Conservation (phyloP, 2,888 invertebrate species). For the Perdita meconis region DNA sequence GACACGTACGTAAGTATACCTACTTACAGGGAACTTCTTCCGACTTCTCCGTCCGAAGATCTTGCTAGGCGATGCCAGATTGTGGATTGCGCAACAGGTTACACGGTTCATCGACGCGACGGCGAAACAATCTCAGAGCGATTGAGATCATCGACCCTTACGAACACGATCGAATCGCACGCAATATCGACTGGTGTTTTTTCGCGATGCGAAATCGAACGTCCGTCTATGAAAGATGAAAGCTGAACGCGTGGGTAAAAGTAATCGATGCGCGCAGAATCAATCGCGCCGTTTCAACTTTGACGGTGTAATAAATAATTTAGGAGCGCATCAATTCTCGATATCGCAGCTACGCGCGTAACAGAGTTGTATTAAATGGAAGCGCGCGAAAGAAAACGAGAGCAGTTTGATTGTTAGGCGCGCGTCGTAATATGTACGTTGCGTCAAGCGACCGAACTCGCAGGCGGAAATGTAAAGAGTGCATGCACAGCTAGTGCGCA, state of each 20-base stretch:
- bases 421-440: constrained; percentile 18
- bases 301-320: neutral
- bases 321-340: neutral
- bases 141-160: constrained; percentile 53
- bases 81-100: constrained; percentile 62
- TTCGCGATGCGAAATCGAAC: too few relatives aligned
- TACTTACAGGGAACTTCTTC: constrained; percentile 21
- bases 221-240: too few relatives aligned
- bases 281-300: neutral
- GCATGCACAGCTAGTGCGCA: neutral
- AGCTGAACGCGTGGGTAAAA: neutral
- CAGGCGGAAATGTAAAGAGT: constrained; percentile 25
- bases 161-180: constrained; percentile 14
- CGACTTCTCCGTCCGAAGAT: constrained; percentile 36
- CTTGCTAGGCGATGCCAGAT: constrained; percentile 38
- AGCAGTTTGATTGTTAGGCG: constrained; percentile 5
- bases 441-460: constrained; percentile 1
- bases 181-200: neutral
- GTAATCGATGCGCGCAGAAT: neutral
- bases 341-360: too few relatives aligned
- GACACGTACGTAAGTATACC: too few relatives aligned
- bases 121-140: constrained; percentile 53
- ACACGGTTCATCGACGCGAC: constrained; percentile 63
- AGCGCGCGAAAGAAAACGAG: neutral
- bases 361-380: neutral